A percentile compares a stretch with the other conserved stretches of the same genome.
These are phyloP conservation scores for Bostrychus sinensis DNA, from an alignment of 2,113 vertebrate species.

Conservation along the genomic window DNA sequence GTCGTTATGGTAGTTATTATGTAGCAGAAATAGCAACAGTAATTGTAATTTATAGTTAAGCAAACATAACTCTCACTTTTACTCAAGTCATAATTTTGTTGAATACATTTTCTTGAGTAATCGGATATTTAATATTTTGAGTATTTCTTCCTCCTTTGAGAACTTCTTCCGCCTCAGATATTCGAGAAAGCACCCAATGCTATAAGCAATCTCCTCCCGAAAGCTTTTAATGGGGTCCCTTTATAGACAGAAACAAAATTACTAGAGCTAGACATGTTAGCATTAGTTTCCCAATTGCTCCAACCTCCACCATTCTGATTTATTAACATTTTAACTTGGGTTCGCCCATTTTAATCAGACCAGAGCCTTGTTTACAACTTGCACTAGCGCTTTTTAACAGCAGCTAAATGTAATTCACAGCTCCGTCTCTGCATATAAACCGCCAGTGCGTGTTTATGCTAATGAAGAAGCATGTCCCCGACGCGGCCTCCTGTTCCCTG, in stretches of 20 bases:
- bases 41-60: no score
- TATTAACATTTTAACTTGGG: not conserved
- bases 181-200: no score
- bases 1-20: no score
- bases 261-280: not conserved
- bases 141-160: no score
- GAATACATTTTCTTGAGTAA: no score
- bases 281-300: not conserved
- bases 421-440: constrained; percentile 4
- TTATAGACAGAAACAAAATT: not conserved
- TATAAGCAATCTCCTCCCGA: no score
- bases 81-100: no score
- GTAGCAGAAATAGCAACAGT: no score
- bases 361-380: not conserved
- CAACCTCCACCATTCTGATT: not conserved
- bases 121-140: no score
- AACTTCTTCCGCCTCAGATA: no score
- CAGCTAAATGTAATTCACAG: constrained; percentile 5
- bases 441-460: constrained; percentile 1
- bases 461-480: constrained; percentile 7
- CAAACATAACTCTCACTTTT: no score
- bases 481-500: not conserved
- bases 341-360: constrained; percentile 5
- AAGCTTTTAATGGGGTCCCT: not conserved
- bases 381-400: constrained; percentile 5